These are phyloP conservation scores for Mionectes olivaceus DNA, from an alignment of 2,797 vertebrate genomes.

Conservation along the genomic window DNA sequence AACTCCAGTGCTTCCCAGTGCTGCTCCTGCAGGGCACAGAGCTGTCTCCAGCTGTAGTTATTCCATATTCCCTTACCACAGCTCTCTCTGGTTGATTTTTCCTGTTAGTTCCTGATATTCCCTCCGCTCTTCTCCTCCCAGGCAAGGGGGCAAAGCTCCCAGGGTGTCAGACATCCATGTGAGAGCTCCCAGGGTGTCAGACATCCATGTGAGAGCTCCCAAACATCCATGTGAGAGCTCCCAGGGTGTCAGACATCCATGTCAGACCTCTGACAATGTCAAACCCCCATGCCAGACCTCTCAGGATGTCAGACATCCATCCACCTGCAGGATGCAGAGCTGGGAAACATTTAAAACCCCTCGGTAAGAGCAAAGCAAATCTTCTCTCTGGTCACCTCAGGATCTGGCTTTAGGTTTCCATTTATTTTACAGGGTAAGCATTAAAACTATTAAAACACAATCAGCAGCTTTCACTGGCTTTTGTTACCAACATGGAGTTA, in stretches of 20 bases:
- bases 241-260: too few species aligned
- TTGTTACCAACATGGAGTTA: not conserved
- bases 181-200: too few species aligned
- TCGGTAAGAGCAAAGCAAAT: not conserved
- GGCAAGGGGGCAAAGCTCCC: not conserved
- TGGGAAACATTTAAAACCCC: not conserved
- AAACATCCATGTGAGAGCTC: too few species aligned
- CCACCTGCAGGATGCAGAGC: not conserved
- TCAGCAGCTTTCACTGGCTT: not conserved
- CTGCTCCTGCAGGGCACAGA: not conserved
- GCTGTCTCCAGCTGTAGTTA: not conserved
- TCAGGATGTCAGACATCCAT: not conserved
- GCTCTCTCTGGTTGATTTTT: not conserved
- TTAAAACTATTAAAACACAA: not conserved
- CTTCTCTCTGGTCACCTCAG: not conserved
- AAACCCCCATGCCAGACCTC: too few species aligned
- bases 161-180: not conserved
- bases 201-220: too few species aligned
- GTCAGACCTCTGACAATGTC: too few species aligned
- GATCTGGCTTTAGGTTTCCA: not conserved
- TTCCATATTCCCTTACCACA: not conserved
- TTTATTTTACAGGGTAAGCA: not conserved
- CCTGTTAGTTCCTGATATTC: not conserved
- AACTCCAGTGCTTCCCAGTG: not conserved
- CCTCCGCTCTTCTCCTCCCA: not conserved